Conservation (phyloP, 1,140 invertebrate genomes). For the Drosophila tsacasi region DNA sequence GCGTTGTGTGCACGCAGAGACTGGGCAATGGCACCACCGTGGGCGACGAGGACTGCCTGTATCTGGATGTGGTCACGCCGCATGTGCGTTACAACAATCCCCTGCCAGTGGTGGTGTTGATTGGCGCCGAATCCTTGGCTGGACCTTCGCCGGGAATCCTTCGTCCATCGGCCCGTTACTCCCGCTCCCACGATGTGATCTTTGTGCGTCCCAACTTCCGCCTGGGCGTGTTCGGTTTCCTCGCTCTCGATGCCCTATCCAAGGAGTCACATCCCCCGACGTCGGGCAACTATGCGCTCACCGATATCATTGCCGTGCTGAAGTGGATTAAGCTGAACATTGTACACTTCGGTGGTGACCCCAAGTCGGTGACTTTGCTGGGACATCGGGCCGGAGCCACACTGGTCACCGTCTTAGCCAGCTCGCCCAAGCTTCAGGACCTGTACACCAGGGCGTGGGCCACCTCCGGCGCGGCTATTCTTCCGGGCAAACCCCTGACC, state of each 20-base stretch:
- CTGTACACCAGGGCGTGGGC: conserved; percentile 91
- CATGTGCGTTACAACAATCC: conserved; percentile 90
- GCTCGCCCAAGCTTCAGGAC: conserved; percentile 86
- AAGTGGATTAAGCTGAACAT: conserved; percentile 94
- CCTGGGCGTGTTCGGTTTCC: conserved; percentile 91
- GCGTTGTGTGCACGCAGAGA: conserved; percentile 89
- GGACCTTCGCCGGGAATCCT: conserved; percentile 89
- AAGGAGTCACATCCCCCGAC: conserved; percentile 89
- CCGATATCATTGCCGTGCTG: conserved; percentile 91
- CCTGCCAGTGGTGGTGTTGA: conserved; percentile 92
- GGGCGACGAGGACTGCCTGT: conserved; percentile 92
- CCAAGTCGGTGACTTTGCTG: conserved; percentile 90
- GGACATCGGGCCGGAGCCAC: conserved; percentile 93
- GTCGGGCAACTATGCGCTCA: conserved; percentile 95
- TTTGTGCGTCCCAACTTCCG: conserved; percentile 94
- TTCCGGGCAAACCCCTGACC: conserved; percentile 87
- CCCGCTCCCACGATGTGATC: conserved; percentile 91
- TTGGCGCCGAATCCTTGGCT: conserved; percentile 91
- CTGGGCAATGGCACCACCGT: conserved; percentile 88
- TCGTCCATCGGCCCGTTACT: conserved; percentile 89
- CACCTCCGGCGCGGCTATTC: conserved; percentile 89
- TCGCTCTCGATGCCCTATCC: conserved; percentile 90
- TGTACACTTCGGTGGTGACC: conserved; percentile 93
- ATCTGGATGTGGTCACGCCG: conserved; percentile 91
- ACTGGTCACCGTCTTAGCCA: conserved; percentile 89